phyloP scores from a whole-genome alignment of 2,113 vertebrate species.

The Microtus richardsoni region DNA sequence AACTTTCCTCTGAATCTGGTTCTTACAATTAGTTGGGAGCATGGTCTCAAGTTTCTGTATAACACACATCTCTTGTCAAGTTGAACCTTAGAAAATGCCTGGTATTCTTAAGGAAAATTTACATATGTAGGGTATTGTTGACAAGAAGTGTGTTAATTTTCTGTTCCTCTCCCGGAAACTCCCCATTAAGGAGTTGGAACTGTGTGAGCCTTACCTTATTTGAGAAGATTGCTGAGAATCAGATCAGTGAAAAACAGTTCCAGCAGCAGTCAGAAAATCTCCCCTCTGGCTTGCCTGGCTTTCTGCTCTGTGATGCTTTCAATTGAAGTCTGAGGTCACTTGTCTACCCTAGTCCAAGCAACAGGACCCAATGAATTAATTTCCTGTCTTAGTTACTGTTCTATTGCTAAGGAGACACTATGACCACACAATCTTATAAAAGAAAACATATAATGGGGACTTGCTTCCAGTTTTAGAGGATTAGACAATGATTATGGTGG shows the following conservation, averaged over 20 bases:
- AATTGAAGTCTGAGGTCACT: conserved; percentile 55
- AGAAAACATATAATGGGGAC: not conserved
- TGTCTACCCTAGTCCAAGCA: not conserved
- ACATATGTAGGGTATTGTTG: not conserved
- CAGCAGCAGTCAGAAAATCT: not conserved
- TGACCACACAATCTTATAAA: not conserved
- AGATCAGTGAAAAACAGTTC: conserved; percentile 9
- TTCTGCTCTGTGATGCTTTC: conserved; percentile 47
- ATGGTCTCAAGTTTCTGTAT: conserved; percentile 33
- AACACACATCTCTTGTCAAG: not conserved
- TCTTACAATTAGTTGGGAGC: conserved; percentile 20
- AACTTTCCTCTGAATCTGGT: not conserved
- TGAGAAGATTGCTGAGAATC: conserved; percentile 22
- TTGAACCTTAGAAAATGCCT: conserved; percentile 41
- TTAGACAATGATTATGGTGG: too few relatives aligned
- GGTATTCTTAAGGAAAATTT: conserved; percentile 34
- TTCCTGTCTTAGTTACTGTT: not conserved
- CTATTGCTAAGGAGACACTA: not conserved
- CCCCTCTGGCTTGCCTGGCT: not conserved
- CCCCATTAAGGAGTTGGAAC: not conserved
- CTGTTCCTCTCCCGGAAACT: not conserved
- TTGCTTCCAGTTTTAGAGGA: not conserved
- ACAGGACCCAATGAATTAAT: not conserved
- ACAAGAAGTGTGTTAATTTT: conserved; percentile 56
- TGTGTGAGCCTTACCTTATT: conserved; percentile 36